Evolutionary conservation across 2,888 invertebrate species (phyloP).

Genomic region (Bibio marci): DNA sequence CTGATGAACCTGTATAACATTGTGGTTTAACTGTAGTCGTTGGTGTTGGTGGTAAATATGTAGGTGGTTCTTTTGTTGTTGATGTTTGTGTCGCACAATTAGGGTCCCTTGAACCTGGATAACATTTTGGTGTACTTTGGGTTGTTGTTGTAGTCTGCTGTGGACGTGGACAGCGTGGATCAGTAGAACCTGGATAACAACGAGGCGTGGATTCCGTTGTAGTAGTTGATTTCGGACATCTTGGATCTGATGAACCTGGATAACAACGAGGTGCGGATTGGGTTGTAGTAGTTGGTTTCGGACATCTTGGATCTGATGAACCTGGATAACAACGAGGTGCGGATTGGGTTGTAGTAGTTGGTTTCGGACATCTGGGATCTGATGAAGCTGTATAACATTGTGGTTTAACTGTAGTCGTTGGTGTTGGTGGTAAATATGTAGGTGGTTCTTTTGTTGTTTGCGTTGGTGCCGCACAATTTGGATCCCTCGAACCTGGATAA

Average conservation of each 20-base stretch:
- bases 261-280: constrained; percentile 18
- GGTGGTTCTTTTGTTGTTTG: constrained; percentile 13
- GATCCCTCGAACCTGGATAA: constrained; percentile 20
- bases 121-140: constrained; percentile 12
- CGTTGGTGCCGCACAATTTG: constrained; percentile 16
- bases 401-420: constrained; percentile 14
- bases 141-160: constrained; percentile 11
- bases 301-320: constrained; percentile 26
- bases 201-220: constrained; percentile 12
- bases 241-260: constrained; percentile 26
- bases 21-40: constrained; percentile 6
- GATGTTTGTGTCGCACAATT: constrained; percentile 16
- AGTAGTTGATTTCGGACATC: constrained; percentile 15
- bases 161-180: constrained; percentile 20
- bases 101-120: constrained; percentile 22
- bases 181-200: constrained; percentile 20
- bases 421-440: constrained; percentile 12
- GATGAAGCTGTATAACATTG: constrained; percentile 22
- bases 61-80: constrained; percentile 5
- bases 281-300: constrained; percentile 24
- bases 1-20: constrained; percentile 21
- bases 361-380: constrained; percentile 21
- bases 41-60: constrained; percentile 7
- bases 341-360: constrained; percentile 12
- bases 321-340: constrained; percentile 17